Base-by-base conservation (phyloP, 2,888 invertebrate species). In the Ecdyonurus torrentis region DNA sequence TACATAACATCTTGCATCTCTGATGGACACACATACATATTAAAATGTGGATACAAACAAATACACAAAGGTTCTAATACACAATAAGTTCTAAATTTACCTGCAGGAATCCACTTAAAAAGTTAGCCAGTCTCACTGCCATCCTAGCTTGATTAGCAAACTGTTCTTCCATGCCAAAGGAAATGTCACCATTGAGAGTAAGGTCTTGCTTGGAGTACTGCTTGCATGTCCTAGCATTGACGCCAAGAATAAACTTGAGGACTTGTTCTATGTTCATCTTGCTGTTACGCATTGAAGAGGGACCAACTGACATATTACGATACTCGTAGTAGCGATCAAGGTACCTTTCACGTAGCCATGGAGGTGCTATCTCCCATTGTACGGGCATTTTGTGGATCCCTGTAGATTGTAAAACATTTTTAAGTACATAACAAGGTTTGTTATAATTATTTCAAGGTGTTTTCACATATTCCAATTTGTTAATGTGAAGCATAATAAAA, bases 101-200 rank as follows among this genome's bases (percentile, higher is more conserved):
- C 81, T 97, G 96, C 68, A 95, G 76, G 75, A 95, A 98, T 53
- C 91, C 90, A 72, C 94, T 94, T 67, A 97, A 88, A 74, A 98
- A 98, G 74, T 98, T 96, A 0, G 97, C 91, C 61, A 97, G 77
- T 60, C 97, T 83, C n/a, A 95, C 81, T 1, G 97, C 98, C 87
- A 94, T 94, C 74, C 93, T 89, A 0, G 96, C 97, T 77, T 98
- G 94, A 71, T 94, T 94, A 72, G 90, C 87, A 71, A 93, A 92
- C 74, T 91, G 94, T 66, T 89, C 86, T 69, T 91, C 85, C 0
- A 89, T 88, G 0, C 94, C 95, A 71, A 78, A 92, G 52, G 86
- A 86, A 59, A 92, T 84, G 73, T 96, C 95, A 0, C 96, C 96
- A 61, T 88, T 89, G 52, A 96, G 76, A 64, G 79, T 75, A 55